Percentiles rank a stretch among this genome's conserved stretches.
Evolutionary conservation across 1,140 invertebrate species (phyloP).

Genomic region (Magallana gigas): DNA sequence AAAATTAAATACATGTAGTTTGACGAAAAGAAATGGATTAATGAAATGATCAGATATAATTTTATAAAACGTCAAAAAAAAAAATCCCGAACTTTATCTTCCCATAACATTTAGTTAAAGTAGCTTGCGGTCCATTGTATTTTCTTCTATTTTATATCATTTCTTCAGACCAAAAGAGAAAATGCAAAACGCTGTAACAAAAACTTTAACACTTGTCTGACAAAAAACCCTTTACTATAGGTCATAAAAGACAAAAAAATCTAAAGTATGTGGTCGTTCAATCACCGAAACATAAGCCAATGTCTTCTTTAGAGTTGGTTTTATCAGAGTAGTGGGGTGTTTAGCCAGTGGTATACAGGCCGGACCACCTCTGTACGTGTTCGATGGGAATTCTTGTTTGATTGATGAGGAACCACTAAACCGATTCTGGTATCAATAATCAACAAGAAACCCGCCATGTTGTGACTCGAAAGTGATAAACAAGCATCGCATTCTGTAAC

Average conservation of each 20-base stretch:
- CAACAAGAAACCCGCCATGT: constrained; percentile 26
- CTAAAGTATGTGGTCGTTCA: neutral
- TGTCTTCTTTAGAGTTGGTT: neutral
- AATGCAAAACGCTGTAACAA: neutral
- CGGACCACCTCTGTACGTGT: constrained; percentile 1
- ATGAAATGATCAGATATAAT: too few species aligned
- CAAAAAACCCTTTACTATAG: neutral
- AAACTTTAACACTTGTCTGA: neutral
- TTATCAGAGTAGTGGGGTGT: neutral
- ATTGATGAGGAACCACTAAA: constrained; percentile 34
- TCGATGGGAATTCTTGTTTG: neutral
- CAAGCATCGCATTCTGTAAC: neutral
- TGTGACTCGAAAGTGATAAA: constrained; percentile 12
- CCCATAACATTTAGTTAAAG: too few species aligned
- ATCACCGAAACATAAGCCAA: neutral
- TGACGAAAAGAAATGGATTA: too few species aligned
- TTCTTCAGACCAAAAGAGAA: neutral
- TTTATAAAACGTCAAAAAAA: too few species aligned
- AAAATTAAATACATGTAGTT: too few species aligned
- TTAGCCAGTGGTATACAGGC: neutral
- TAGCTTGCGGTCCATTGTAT: too few species aligned
- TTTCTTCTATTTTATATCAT: too few species aligned
- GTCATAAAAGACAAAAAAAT: neutral
- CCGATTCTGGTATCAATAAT: constrained; percentile 26
- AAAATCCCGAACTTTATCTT: too few species aligned